These are phyloP conservation scores for Nephrotoma guestfalica DNA, from an alignment of 2,888 invertebrate species.

Conservation along the genomic window DNA sequence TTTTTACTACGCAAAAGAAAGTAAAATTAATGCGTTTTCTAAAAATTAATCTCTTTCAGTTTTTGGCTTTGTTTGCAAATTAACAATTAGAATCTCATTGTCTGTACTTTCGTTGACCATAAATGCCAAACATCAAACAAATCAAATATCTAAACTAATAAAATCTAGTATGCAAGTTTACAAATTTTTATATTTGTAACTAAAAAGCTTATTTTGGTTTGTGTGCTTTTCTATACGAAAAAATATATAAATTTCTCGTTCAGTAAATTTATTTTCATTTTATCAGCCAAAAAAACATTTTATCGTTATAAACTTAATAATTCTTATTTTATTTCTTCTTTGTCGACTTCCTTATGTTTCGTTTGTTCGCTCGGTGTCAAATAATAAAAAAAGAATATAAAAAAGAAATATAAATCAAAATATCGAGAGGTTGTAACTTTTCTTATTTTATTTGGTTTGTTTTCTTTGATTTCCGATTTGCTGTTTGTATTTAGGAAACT, in stretches of 20 bases:
- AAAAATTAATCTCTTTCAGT: no score
- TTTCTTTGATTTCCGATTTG: constrained; percentile 2
- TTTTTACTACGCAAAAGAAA: no score
- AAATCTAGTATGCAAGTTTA: no score
- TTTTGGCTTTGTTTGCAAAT: no score
- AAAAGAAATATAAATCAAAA: constrained; percentile 1
- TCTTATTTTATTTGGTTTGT: neutral
- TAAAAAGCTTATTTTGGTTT: neutral
- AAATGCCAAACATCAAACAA: neutral
- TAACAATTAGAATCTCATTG: no score
- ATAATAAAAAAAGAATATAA: neutral
- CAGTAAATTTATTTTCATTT: neutral
- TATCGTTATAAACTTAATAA: constrained; percentile 3
- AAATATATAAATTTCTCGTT: neutral
- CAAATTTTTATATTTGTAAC: neutral
- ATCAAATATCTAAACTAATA: no score
- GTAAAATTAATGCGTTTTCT: no score
- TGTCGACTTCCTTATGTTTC: neutral
- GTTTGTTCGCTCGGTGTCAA: neutral
- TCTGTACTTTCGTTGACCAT: no score
- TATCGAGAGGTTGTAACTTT: neutral
- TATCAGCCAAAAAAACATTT: neutral
- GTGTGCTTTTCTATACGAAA: neutral
- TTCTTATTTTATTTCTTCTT: neutral
- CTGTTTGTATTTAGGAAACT: neutral